A percentile compares a stretch with the other conserved stretches of the same genome.
phyloP scores from a whole-genome alignment of 2,888 invertebrate species.

The Oxytorus armatus region DNA sequence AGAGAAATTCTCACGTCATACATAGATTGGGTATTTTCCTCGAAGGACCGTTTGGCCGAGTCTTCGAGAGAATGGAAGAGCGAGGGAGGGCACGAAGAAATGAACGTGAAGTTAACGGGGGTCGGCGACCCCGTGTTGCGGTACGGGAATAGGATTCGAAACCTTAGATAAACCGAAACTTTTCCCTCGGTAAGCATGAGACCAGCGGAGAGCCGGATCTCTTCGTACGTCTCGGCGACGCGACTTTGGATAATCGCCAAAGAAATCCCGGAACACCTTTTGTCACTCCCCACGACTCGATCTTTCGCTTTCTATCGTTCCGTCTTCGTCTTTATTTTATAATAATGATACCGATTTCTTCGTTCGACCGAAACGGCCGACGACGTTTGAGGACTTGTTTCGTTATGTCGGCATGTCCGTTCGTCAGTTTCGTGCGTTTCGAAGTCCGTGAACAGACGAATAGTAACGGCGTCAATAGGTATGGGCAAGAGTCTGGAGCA shows the following conservation, averaged over 20 bases:
- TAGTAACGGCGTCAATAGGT: neutral
- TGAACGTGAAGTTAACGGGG: conserved; percentile 58
- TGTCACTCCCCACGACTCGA: conserved; percentile 27
- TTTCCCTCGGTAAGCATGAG: conserved; percentile 66
- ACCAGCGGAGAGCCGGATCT: conserved; percentile 16
- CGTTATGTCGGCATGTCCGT: conserved; percentile 42
- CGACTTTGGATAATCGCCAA: conserved; percentile 80
- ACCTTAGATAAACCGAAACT: conserved; percentile 82
- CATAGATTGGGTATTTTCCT: conserved; percentile 51
- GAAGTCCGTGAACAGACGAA: conserved; percentile 13
- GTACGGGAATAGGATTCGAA: conserved; percentile 81
- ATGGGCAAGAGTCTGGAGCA: conserved; percentile 24
- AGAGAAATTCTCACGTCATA: conserved; percentile 53
- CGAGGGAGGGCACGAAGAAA: conserved; percentile 53
- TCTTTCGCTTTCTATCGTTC: conserved; percentile 47
- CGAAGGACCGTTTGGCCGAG: conserved; percentile 56
- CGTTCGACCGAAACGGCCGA: conserved; percentile 62
- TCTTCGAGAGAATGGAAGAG: conserved; percentile 44
- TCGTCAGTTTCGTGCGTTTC: conserved; percentile 24
- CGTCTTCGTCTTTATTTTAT: conserved; percentile 47
- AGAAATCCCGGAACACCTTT: conserved; percentile 76
- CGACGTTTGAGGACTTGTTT: conserved; percentile 56
- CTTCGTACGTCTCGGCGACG: conserved; percentile 70
- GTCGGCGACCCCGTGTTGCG: conserved; percentile 77
- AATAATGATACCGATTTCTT: conserved; percentile 71